Conservation (phyloP, 2,888 invertebrate species). For the Chydorus sphaericus region DNA sequence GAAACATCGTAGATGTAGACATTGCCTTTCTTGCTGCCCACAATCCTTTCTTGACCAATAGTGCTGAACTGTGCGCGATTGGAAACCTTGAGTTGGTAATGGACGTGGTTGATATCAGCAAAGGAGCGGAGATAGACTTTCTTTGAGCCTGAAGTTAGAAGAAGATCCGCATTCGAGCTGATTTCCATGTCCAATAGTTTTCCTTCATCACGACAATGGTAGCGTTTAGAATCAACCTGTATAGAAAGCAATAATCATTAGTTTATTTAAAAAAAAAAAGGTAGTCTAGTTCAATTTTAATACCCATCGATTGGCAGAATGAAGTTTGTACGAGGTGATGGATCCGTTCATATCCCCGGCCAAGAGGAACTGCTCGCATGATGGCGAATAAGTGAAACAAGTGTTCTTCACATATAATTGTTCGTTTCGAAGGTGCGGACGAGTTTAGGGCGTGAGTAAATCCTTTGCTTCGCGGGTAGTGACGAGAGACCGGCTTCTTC, state of each 20-base stretch:
- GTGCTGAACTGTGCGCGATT: conserved; percentile 87
- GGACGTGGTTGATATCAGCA: conserved; percentile 39
- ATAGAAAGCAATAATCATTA: neutral
- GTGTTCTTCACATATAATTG: conserved; percentile 58
- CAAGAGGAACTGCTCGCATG: conserved; percentile 50
- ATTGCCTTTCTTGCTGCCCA: conserved; percentile 72
- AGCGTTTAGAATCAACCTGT: neutral
- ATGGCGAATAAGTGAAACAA: conserved; percentile 48
- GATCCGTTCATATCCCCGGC: conserved; percentile 85
- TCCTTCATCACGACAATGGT: conserved; percentile 72
- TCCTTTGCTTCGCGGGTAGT: conserved; percentile 26
- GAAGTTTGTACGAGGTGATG: conserved; percentile 70
- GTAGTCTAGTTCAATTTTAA: neutral
- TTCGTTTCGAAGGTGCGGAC: conserved; percentile 49
- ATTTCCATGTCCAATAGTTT: conserved; percentile 67
- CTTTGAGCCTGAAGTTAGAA: conserved; percentile 77
- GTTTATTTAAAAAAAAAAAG: conserved; percentile 4
- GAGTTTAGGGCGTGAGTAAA: conserved; percentile 68
- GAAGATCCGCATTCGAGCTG: conserved; percentile 54
- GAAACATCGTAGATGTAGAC: conserved; percentile 80
- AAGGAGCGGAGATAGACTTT: conserved; percentile 57
- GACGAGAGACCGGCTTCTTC: conserved; percentile 48
- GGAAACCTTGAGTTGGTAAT: conserved; percentile 54
- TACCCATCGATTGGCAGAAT: conserved; percentile 46
- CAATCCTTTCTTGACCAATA: conserved; percentile 61